Evolutionary conservation across 2,113 vertebrate genomes (phyloP), one percentile per base, ranked within the genome.

Genomic region (Motacilla tschutschensis): DNA sequence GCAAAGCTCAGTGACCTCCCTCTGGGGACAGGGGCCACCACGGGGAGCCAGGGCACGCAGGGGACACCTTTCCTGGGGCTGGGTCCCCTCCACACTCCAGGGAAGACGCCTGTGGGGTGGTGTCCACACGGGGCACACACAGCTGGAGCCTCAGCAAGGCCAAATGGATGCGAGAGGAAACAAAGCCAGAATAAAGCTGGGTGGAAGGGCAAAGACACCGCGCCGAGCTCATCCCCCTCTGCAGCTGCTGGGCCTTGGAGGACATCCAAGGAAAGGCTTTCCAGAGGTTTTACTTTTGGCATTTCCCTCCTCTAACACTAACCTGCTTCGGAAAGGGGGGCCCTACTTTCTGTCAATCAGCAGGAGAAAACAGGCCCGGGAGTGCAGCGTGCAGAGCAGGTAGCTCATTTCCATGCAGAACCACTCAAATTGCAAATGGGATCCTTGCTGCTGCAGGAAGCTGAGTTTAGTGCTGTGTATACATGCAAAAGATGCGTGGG

Each of bases 171-270:
- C 6, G 13, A 81, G 78, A 59, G 72, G 70, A 80, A 89, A 77
- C 73, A 94, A 87, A 60, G 60, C 51, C 4, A 40, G 36, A 70
- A 67, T 74, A 77, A 74, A 79, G 54, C 86, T 88, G 82, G 77
- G 43, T 75, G 62, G 85, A 91, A 95, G 85, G 43, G 60, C 90
- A 70, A 25, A 28, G 83, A 76, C 88, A 83, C 85, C 74, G 50
- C 85, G 57, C 28, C 17, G 76, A 82, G 85, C 90, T 84, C 67
- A 86, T 91, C 93, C 31, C 36, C 74, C 54, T 28, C 88, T 91
- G 92, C 94, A 92, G 95, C 92, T 93, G 94, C 89, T 86, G 50
- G 85, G 51, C 28, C 80, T 80, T 92, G 91, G 92, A 82, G 83
- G 64, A 58, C 74, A 47, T 86, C 80, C 92, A 80, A 86, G 70